These are phyloP conservation scores for Rambutsinella grinnellia DNA, from an alignment of 2,888 invertebrate species.

Conservation along the genomic window DNA sequence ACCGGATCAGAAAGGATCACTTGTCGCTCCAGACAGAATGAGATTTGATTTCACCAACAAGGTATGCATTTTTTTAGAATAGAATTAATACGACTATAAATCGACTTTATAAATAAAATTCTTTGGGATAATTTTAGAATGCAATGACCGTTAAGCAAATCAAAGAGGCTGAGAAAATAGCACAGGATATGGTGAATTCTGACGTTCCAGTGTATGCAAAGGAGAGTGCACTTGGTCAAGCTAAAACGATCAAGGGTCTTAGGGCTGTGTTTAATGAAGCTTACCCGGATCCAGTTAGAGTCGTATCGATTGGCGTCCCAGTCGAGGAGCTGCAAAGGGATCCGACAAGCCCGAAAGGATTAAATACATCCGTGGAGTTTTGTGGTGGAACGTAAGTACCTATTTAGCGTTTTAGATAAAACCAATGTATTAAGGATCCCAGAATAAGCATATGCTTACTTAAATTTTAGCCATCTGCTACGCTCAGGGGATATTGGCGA, in stretches of 20 bases:
- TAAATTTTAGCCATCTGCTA: conserved; percentile 79
- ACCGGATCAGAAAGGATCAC: conserved; percentile 97
- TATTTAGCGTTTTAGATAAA: background rate
- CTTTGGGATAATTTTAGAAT: conserved; percentile 69
- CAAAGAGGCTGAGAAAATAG: conserved; percentile 84
- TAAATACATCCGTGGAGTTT: conserved; percentile 95
- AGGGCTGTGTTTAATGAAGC: conserved; percentile 90
- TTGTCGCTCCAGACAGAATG: conserved; percentile 96
- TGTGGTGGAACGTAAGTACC: conserved; percentile 92
- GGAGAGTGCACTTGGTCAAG: conserved; percentile 84
- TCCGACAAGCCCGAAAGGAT: conserved; percentile 78
- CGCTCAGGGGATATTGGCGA: conserved; percentile 94
- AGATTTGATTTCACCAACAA: conserved; percentile 98
- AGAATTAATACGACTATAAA: background rate
- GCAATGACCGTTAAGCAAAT: conserved; percentile 92
- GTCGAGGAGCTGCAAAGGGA: conserved; percentile 90
- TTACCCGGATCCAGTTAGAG: conserved; percentile 71
- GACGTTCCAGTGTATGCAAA: conserved; percentile 90
- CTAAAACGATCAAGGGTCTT: conserved; percentile 91
- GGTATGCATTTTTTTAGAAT: conserved; percentile 68
- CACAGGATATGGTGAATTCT: conserved; percentile 80
- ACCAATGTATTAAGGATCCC: background rate
- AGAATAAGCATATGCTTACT: conserved; percentile 20
- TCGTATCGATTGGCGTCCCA: conserved; percentile 94
- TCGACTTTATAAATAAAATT: background rate